Base-by-base conservation (phyloP, 2,797 vertebrate genomes). In the Pogonophryne albipinna region DNA sequence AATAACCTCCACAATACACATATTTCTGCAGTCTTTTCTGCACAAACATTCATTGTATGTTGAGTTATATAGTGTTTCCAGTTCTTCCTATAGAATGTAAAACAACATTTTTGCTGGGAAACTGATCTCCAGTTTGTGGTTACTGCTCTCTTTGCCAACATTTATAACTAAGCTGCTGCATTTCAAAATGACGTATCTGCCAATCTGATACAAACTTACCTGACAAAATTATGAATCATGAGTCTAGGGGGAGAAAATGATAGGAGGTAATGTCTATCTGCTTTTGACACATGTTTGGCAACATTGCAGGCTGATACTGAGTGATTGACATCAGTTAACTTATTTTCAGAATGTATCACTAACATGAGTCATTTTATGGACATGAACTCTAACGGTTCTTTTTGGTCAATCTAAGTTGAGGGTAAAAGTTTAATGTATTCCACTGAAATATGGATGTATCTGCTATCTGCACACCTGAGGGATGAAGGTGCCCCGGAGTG, bases 401-500 rank as follows among this genome's bases (percentile, higher is more conserved):
- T 56, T 55, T 17, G 8, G 8, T 38, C 31, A 62, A 60, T 61
- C 41, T 60, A 57, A 56, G 47, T 31, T 46, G 45, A 71, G 56
- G 17, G 47, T 50, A 58, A 74, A 74, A 42, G 49, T 64, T 60
- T 20, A 56, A 41, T 69, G 2, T 1, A 59, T 13, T 10, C 44
- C n/a, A 41, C 42, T 56, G 51, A 51, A 41, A 59, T 55, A 34
- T 34, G 53, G 50, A 69, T 46, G 59, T 78, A 71, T 86, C 68
- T 69, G 41, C 59, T 45, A 74, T 71, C 53, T 45, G 49, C 69
- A 80, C 74, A 68, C 38, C 66, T 60, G 4, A 44, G 47, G 45
- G 58, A 71, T 64, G 31, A 60, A 76, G 59, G 44, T n/a, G 34
- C 20, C 53, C 41, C 13, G 31, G 47, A 41, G 62, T 60, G n/a